Evolutionary conservation across 2,888 invertebrate species (phyloP), one percentile per base, ranked within the genome.

Genomic region (Synanthedon myopaeformis): DNA sequence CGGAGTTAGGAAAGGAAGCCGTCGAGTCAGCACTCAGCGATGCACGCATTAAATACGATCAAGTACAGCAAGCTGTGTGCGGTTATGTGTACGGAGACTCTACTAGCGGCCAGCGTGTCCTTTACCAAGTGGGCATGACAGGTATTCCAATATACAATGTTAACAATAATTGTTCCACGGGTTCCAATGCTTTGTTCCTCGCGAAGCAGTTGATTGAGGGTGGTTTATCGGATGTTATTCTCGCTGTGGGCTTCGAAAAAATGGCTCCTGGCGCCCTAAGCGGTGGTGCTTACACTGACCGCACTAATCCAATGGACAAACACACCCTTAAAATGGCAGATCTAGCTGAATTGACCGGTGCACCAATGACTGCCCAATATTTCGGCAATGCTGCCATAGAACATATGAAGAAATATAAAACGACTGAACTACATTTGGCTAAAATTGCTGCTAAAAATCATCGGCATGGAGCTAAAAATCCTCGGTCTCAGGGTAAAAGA

Each of bases 371-470:
- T 0, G 94, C 98, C 0, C 99, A 99, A 79, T 90, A 98, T 85
- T 99, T 99, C 82, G 99, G 97, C 41, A 97, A 97, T 80, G 99
- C 99, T 53, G 99, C 94, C 11, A 86, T 92, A 51, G 99, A 99
- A 70, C 98, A 99, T 72, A 98, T 97, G 96, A 91, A 95, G 69
- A 95, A 94, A 79, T 98, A 97, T 82, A 98, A 98, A 48, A 96
- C 97, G 0, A 96, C 92, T 58, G 92, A 94, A 13, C 92, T 96
- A 59, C 99, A 99, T 72, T 94, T 99, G 70, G 99, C 96, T 1
- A 99, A 99, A 85, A 97, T 99, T 69, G 99, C 99, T 0, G 94
- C 94, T 73, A 99, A 99, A 80, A 99, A 99, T 81, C 99, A 99
- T 76, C 92, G 96, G 63, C 98, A 99, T 82, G 99, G 98, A 4